A percentile compares a stretch with the other conserved stretches of the same genome.
Conservation (phyloP, 2,797 vertebrate genomes). For the Syngnathus acus region DNA sequence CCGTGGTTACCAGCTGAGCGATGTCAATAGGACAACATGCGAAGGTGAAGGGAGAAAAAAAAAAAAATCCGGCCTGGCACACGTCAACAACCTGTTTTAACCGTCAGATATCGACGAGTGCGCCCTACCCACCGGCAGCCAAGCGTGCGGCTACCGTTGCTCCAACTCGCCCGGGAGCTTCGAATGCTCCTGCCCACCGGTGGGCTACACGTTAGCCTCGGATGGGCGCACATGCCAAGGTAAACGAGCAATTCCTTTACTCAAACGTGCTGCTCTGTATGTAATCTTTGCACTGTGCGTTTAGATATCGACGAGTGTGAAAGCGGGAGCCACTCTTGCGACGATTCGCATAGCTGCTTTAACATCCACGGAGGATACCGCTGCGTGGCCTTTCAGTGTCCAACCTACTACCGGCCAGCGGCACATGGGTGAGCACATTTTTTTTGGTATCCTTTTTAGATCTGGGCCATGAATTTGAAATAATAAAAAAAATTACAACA, state of each 20-base stretch:
- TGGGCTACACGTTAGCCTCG: conserved; percentile 75
- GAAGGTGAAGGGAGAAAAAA: conserved; percentile 61
- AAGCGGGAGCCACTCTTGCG: conserved; percentile 78
- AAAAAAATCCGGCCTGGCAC: too few relatives aligned
- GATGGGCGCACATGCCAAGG: conserved; percentile 86
- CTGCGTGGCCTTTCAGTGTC: conserved; percentile 80
- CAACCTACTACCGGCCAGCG: conserved; percentile 73
- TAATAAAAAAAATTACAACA: too few relatives aligned
- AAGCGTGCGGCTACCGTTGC: conserved; percentile 83
- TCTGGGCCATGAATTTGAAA: background rate
- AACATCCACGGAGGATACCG: conserved; percentile 85
- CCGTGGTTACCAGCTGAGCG: conserved; percentile 84
- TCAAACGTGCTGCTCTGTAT: too few relatives aligned
- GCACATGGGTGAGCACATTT: conserved; percentile 73
- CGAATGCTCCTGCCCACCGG: conserved; percentile 79
- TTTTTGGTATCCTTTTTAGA: too few relatives aligned
- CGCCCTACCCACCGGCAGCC: conserved; percentile 75
- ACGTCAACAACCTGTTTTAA: background rate
- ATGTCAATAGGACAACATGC: conserved; percentile 77
- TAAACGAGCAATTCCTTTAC: conserved; percentile 27
- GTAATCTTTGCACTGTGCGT: too few relatives aligned
- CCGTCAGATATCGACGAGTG: conserved; percentile 89
- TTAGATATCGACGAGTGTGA: conserved; percentile 89
- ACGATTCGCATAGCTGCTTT: conserved; percentile 79
- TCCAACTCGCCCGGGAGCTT: conserved; percentile 84